Percentiles rank a stretch among this genome's conserved stretches.
These are phyloP conservation scores for Mirza zaza DNA, from an alignment of 2,113 vertebrate genomes.

Conservation along the genomic window DNA sequence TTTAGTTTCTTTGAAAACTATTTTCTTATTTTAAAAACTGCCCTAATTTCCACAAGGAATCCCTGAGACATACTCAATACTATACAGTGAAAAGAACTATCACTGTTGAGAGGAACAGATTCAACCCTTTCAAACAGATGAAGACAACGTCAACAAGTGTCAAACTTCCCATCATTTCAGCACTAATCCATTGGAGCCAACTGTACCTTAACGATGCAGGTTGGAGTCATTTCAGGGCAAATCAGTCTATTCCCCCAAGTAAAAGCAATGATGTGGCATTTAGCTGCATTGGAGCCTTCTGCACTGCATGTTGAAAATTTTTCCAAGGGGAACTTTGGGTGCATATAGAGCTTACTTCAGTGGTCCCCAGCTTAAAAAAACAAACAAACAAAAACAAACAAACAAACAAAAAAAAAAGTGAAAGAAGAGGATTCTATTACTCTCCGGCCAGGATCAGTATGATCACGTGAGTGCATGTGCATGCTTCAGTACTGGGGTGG, in stretches of 20 bases:
- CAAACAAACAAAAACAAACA: conserved; percentile 14
- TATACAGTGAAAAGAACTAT: conserved; percentile 83
- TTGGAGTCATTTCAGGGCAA: conserved; percentile 76
- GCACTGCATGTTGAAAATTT: conserved; percentile 61
- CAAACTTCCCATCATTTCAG: conserved; percentile 63
- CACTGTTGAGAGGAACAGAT: conserved; percentile 85
- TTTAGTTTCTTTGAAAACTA: conserved; percentile 86
- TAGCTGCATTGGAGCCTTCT: conserved; percentile 49
- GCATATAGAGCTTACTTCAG: conserved; percentile 69
- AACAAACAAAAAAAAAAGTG: neutral
- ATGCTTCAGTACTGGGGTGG: neutral
- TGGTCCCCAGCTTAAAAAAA: conserved; percentile 70
- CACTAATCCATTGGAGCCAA: conserved; percentile 63
- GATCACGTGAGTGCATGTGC: neutral
- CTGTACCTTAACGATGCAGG: conserved; percentile 40
- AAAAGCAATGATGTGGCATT: conserved; percentile 62
- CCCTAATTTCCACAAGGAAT: conserved; percentile 90
- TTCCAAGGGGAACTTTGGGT: conserved; percentile 77
- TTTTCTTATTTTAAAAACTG: conserved; percentile 82
- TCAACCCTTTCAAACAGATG: conserved; percentile 80
- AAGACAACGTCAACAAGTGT: conserved; percentile 71
- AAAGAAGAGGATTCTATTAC: conserved; percentile 59
- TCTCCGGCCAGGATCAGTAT: conserved; percentile 48
- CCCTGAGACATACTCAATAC: conserved; percentile 90
- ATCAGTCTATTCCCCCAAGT: conserved; percentile 74